Evolutionary conservation across 1,140 invertebrate species (phyloP).

Genomic region (Akabosia matsudoensis): DNA sequence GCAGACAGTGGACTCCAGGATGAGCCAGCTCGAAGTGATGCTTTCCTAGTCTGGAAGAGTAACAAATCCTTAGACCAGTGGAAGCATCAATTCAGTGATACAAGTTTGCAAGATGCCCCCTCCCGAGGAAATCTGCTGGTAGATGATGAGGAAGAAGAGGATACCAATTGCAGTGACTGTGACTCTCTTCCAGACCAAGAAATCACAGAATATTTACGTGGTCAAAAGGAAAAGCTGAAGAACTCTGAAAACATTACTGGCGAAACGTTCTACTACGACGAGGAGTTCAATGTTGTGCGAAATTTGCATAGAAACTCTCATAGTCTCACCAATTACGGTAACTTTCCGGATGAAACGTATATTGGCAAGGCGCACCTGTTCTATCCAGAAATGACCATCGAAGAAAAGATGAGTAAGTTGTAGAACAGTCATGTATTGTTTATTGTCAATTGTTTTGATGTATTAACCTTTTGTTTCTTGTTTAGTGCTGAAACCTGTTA

Average conservation of each 20-base stretch:
- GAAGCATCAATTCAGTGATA: background rate
- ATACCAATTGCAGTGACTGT: background rate
- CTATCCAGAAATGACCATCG: conserved; percentile 15
- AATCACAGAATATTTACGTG: conserved; percentile 24
- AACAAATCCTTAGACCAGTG: background rate
- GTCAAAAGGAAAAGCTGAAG: conserved; percentile 13
- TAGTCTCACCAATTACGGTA: conserved; percentile 29
- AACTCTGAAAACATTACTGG: conserved; percentile 24
- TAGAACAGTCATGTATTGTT: background rate
- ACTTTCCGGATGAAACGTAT: conserved; percentile 20
- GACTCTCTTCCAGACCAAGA: conserved; percentile 29
- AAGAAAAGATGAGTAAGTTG: conserved; percentile 26
- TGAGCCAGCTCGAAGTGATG: background rate
- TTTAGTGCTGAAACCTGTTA: no score
- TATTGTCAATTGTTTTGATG: background rate
- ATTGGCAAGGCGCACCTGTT: conserved; percentile 33
- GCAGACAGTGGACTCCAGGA: background rate
- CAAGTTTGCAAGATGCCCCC: background rate
- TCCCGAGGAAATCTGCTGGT: no score
- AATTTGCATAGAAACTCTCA: conserved; percentile 29
- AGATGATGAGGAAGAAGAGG: background rate
- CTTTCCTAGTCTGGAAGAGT: conserved; percentile 3
- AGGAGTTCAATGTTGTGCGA: conserved; percentile 12
- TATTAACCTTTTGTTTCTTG: no score
- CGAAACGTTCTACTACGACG: conserved; percentile 29